phyloP scores from a whole-genome alignment of 2,888 invertebrate genomes.

The Hydriomena furcata region DNA sequence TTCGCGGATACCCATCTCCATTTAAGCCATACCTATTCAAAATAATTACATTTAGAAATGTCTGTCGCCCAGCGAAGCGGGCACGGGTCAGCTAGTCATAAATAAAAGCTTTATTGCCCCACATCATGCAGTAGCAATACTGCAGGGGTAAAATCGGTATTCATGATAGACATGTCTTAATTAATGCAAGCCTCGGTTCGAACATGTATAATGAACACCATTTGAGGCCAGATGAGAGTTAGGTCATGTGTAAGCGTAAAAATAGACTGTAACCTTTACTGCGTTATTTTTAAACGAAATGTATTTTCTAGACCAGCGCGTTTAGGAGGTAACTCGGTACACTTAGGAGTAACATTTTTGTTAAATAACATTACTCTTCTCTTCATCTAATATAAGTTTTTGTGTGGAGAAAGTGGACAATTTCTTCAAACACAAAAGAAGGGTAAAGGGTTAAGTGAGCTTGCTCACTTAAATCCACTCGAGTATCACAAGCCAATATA shows the following conservation, averaged over 20 bases:
- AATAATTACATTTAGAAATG: too few relatives aligned
- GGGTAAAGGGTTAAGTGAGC: not conserved
- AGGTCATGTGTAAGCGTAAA: constrained; percentile 3
- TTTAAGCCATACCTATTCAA: too few relatives aligned
- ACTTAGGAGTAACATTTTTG: too few relatives aligned
- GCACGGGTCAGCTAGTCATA: too few relatives aligned
- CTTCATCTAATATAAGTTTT: too few relatives aligned
- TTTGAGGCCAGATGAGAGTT: constrained; percentile 29
- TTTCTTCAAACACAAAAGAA: not conserved
- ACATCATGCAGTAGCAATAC: not conserved
- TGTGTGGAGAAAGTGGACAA: too few relatives aligned
- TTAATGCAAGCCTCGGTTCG: constrained; percentile 25
- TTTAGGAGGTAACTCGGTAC: too few relatives aligned
- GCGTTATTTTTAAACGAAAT: not conserved
- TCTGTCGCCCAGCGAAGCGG: too few relatives aligned
- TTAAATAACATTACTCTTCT: too few relatives aligned
- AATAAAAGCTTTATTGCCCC: too few relatives aligned
- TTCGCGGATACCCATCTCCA: too few relatives aligned
- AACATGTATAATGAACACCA: constrained; percentile 43
- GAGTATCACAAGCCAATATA: not conserved
- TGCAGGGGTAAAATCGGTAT: constrained; percentile 29
- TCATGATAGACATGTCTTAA: constrained; percentile 47
- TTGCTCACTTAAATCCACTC: not conserved
- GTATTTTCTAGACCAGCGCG: not conserved
- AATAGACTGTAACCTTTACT: constrained; percentile 6